Conservation (phyloP, 2,113 vertebrate genomes). For the Rana temporaria region DNA sequence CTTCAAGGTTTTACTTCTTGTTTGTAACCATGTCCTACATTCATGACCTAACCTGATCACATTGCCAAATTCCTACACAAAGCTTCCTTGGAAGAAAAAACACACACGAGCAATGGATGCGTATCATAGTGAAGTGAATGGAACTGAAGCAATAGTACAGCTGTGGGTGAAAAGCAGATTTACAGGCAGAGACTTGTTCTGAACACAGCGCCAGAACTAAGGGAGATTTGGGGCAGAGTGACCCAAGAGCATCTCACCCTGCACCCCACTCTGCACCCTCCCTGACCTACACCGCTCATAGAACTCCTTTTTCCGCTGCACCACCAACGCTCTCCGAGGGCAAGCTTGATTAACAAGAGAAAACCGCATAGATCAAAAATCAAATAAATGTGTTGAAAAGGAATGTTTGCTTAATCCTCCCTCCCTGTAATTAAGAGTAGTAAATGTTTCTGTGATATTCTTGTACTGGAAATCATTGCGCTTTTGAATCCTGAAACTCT, state of each 20-base stretch:
- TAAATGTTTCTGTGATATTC: neutral
- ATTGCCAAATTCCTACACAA: no score
- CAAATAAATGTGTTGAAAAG: neutral
- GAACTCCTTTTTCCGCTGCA: constrained; percentile 13
- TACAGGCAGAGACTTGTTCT: neutral
- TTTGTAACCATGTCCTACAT: no score
- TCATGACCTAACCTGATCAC: no score
- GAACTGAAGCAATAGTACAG: constrained; percentile 24
- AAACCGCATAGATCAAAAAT: neutral
- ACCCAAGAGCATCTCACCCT: constrained; percentile 36
- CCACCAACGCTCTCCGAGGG: neutral
- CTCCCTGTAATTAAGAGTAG: neutral
- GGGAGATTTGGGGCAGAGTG: constrained; percentile 28
- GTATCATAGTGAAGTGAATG: neutral
- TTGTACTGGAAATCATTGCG: neutral
- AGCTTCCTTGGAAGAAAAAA: no score
- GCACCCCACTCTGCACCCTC: neutral
- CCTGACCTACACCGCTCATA: constrained; percentile 33
- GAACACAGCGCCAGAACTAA: constrained; percentile 21
- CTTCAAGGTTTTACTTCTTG: no score
- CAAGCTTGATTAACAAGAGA: neutral
- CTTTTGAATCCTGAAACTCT: no score
- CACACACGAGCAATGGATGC: no score
- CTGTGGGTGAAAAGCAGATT: constrained; percentile 35
- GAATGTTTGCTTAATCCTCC: constrained; percentile 5